Conservation (phyloP, 2,888 invertebrate genomes). For the Zaprionus obscuricornis region DNA sequence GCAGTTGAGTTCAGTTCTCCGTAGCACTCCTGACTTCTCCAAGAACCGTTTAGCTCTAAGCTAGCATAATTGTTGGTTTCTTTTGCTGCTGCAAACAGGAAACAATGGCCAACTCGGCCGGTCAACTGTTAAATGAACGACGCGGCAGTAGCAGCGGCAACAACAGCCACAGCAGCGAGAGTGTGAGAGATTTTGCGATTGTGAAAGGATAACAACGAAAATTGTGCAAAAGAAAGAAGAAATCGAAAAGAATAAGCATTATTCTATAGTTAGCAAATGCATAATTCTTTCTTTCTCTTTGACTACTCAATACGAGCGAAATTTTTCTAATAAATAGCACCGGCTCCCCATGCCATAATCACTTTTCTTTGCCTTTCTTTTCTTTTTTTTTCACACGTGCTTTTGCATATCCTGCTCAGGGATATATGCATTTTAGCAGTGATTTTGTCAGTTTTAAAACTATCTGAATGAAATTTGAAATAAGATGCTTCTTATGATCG, state of each 20-base stretch:
- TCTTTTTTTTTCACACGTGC: not conserved
- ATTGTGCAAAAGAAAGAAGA: conserved; percentile 18
- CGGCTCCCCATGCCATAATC: conserved; percentile 29
- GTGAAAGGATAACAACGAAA: too few species aligned
- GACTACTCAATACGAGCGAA: conserved; percentile 31
- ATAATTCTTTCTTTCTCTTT: conserved; percentile 67
- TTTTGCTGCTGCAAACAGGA: conserved; percentile 32
- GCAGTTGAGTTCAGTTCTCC: conserved; percentile 47
- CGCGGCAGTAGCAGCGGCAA: not conserved
- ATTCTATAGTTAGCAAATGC: conserved; percentile 24
- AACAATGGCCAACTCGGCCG: conserved; percentile 43
- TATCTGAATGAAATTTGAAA: too few species aligned
- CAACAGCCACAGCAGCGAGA: too few species aligned
- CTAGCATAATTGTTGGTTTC: conserved; percentile 68
- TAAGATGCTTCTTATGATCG: too few species aligned
- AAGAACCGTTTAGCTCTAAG: conserved; percentile 40
- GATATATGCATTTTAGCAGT: too few species aligned
- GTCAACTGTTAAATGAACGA: conserved; percentile 9
- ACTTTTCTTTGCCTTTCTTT: not conserved
- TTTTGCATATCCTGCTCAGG: too few species aligned
- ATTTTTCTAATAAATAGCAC: conserved; percentile 56
- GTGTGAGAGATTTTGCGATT: too few species aligned
- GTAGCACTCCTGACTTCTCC: not conserved
- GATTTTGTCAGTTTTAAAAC: too few species aligned
- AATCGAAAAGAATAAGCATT: not conserved